Evolutionary conservation across 2,797 vertebrate genomes (phyloP), one percentile per base, ranked within the genome.

Genomic region (Capromys pilorides): DNA sequence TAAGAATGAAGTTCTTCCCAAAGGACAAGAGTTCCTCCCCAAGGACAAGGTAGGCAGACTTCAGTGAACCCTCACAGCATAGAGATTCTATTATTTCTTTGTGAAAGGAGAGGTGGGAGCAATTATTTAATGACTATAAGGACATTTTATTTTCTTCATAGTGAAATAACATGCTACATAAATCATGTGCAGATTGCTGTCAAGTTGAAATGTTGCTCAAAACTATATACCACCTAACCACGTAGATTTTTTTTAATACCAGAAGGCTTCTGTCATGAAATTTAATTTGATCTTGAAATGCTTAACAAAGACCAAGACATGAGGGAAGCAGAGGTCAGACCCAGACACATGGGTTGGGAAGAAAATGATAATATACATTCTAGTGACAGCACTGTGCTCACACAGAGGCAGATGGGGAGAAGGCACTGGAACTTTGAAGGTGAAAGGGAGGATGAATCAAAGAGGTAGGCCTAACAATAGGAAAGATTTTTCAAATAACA

Each of bases 241-340:
- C 86, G 51, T 82, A 51, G 22, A 13, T 4, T n/a, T 22, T 82
- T 84, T 86, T 93, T 94, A 73, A 93, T 92, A 87, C 66, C 89
- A 96, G 71, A 95, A 87, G 89, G 84, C 45, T 94, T 73, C 81
- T 96, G 81, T 94, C 94, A 91, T 36, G 39, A 92, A 95, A 96
- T 91, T 94, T 95, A 96, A 96, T 94, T 94, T 96, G 88, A 95
- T 97, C 94, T 49, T 94, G 81, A 97, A 96, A 97, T 91, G 82
- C 73, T 96, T 96, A 94, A 96, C 88, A 94, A 95, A 96, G 62
- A 94, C 80, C 73, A 95, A 95, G 90, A 96, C 94, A 91, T 80
- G 77, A 94, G 89, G 90, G 78, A 95, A 86, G 94, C 71, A 96
- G 92, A 96, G 96, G 95, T 97, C 96, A 95, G 81, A 88, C 39